A percentile compares a stretch with the other conserved stretches of the same genome.
phyloP scores from a whole-genome alignment of 2,797 vertebrate genomes.

The Chelmon rostratus region DNA sequence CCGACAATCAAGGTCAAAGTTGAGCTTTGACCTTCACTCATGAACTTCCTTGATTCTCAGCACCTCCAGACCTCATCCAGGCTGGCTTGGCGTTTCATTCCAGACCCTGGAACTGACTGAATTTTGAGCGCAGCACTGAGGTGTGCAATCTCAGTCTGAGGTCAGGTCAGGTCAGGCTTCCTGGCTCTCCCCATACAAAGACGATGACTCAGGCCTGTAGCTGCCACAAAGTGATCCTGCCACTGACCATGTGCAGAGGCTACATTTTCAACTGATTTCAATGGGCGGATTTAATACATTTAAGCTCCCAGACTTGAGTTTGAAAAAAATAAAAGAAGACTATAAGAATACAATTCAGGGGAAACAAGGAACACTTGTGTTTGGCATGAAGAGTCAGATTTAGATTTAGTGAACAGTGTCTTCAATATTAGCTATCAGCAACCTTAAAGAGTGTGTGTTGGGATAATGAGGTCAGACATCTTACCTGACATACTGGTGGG shows the following conservation, averaged over 20 bases:
- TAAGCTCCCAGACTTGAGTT: background rate
- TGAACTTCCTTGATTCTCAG: background rate
- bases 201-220: background rate
- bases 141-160: background rate
- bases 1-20: background rate
- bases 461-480: slow-evolving; percentile 5
- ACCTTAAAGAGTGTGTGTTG: background rate
- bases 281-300: background rate
- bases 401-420: background rate
- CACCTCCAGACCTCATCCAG: background rate
- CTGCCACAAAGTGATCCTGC: background rate
- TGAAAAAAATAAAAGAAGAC: too few species aligned
- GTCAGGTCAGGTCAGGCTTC: background rate
- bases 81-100: background rate
- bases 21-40: background rate
- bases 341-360: background rate
- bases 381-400: background rate
- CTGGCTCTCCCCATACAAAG: background rate
- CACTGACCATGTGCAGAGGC: slow-evolving; percentile 25
- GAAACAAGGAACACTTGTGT: background rate
- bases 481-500: slow-evolving; percentile 89
- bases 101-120: background rate
- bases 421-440: background rate
- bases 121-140: background rate
- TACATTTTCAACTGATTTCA: background rate